These are phyloP conservation scores for Mellilla xanthometata DNA, from an alignment of 2,888 invertebrate species.

Conservation along the genomic window DNA sequence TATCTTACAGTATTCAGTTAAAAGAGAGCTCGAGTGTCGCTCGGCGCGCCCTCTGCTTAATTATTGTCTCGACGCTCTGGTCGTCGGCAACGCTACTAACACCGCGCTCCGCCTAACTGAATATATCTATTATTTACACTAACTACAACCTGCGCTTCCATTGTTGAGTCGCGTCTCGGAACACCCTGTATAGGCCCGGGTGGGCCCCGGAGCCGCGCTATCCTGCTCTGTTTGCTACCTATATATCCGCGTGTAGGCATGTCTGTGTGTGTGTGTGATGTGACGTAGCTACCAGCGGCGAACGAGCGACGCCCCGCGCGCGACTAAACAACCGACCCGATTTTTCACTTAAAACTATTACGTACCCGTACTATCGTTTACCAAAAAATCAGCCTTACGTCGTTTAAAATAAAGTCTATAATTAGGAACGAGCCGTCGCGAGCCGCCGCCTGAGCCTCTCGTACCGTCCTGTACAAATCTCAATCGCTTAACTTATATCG, in stretches of 20 bases:
- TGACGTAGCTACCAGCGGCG: constrained; percentile 4
- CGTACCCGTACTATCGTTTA: constrained; percentile 71
- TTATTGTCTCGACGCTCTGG: constrained; percentile 66
- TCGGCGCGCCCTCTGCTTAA: constrained; percentile 18
- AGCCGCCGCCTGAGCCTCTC: constrained; percentile 26
- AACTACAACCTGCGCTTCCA: not conserved
- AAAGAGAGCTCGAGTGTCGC: no score
- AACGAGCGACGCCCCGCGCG: constrained; percentile 25
- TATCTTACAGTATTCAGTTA: constrained; percentile 6
- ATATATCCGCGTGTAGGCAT: no score
- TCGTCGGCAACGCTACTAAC: constrained; percentile 57
- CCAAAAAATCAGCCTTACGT: constrained; percentile 71
- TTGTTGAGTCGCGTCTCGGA: no score
- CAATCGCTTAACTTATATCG: constrained; percentile 48
- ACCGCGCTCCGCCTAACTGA: constrained; percentile 41
- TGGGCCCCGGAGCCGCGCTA: no score
- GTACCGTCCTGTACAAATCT: constrained; percentile 63
- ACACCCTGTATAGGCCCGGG: no score
- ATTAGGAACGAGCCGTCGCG: constrained; percentile 71
- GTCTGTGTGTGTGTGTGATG: no score
- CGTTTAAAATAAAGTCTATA: constrained; percentile 71
- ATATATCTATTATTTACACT: constrained; percentile 50
- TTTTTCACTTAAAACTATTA: constrained; percentile 36
- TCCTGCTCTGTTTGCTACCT: no score
- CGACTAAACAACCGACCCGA: constrained; percentile 35